Evolutionary conservation across 2,888 invertebrate species (phyloP), one percentile per base, ranked within the genome.

Genomic region (Aporophyla nigra): DNA sequence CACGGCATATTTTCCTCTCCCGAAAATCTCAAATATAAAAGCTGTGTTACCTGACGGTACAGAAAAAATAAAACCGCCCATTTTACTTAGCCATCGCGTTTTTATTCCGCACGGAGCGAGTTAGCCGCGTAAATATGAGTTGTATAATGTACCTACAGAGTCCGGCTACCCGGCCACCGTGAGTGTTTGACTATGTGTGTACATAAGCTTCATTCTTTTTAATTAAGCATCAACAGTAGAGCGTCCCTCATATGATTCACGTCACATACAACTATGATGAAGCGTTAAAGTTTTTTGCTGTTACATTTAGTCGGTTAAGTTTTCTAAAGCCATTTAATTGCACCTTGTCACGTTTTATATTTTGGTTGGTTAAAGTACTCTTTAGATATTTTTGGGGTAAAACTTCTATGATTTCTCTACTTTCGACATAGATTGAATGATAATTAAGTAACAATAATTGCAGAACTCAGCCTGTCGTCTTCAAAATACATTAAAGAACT

Each of bases 61-160:
- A 51, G 33, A 81, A 72, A 80, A 80, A 76, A 83, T 49, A 71
- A 63, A 69, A 69, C 46, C 71, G 46, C 27, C 27, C 65, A 66
- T 74, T 78, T 84, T 75, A 84, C 77, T 74, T 77, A 71, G 75
- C 72, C 70, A 67, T 59, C 72, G 40, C 69, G 40, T 63, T 77
- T 73, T 81, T 73, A 84, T 75, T 68, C 51, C 43, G 21, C 33
- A 61, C 62, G 54, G 65, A 16, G 49, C 19, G 53, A 46, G 62
- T 16, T n/a, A 43, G 24, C 59, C 33, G 51, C 40, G 46, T 73
- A 53, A 66, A 51, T 71, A 46, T 53, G 51, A 58, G 61, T 76
- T 71, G 78, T 71, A 71, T 71, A 74, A 75, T 66, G 49, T 80
- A 71, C 65, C 1, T 46, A 56, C 33, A 53, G 27, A 24, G 72